Percentiles rank a stretch among this genome's conserved stretches.
Conservation (phyloP, 64 coral and sea anemone species). For the Anthopleura sola region DNA sequence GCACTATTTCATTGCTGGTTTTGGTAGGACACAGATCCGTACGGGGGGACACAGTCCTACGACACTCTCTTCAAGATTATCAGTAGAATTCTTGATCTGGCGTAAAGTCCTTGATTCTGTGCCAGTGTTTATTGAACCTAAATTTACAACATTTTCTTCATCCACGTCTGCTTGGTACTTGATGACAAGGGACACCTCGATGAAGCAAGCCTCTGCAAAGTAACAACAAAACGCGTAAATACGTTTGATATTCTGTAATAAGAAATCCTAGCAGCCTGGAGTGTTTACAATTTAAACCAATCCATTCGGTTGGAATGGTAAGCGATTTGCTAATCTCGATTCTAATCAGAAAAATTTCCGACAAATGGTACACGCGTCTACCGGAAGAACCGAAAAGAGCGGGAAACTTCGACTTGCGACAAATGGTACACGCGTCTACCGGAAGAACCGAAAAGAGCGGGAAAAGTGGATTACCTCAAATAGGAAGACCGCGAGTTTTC, state of each 20-base stretch:
- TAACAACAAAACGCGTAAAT: background rate
- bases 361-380: no score
- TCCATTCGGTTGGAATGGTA: no score
- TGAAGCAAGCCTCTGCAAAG: slow-evolving; percentile 63
- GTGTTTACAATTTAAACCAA: no score
- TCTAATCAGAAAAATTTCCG: no score
- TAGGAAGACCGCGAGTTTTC: no score
- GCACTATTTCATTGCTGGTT: slow-evolving; percentile 34
- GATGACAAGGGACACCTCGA: slow-evolving; percentile 82
- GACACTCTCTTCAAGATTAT: slow-evolving; percentile 67
- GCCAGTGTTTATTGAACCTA: slow-evolving; percentile 15
- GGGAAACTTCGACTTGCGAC: no score
- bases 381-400: no score
- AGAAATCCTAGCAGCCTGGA: background rate
- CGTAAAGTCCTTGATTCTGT: slow-evolving; percentile 19
- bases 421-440: no score
- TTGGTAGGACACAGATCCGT: slow-evolving; percentile 80
- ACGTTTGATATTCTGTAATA: background rate
- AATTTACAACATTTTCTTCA: slow-evolving; percentile 56
- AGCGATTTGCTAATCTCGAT: no score
- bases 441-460: no score
- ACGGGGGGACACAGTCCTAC: slow-evolving; percentile 80
- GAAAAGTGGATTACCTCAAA: no score
- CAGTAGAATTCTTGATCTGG: slow-evolving; percentile 70
- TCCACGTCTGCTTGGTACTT: slow-evolving; percentile 83